These are phyloP conservation scores for Ibidorhyncha struthersii DNA, from an alignment of 2,113 vertebrate species.

Conservation along the genomic window DNA sequence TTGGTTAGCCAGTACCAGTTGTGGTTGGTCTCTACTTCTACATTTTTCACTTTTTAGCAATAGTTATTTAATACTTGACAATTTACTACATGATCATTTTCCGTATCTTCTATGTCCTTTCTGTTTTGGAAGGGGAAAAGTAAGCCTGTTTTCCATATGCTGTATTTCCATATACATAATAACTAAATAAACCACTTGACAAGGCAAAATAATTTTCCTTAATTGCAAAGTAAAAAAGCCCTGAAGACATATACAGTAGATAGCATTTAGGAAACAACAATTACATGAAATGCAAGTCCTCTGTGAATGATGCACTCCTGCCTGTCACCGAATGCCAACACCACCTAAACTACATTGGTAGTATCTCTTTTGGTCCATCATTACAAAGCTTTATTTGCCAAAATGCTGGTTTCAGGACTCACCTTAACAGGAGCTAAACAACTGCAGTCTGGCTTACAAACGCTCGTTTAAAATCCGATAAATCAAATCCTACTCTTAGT, in stretches of 20 bases:
- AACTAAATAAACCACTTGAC: neutral
- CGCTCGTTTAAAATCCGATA: neutral
- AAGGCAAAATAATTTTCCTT: neutral
- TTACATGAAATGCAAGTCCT: neutral
- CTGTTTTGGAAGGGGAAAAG: neutral
- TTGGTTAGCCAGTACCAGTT: neutral
- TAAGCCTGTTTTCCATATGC: neutral
- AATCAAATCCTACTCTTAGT: neutral
- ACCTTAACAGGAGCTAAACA: neutral
- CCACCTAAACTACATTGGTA: neutral
- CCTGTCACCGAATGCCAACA: neutral
- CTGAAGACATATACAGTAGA: neutral
- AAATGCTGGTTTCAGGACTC: neutral
- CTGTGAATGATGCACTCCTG: neutral
- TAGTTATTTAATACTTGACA: neutral
- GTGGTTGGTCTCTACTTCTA: neutral
- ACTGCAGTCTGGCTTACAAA: neutral
- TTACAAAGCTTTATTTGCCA: neutral
- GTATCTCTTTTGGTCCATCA: neutral
- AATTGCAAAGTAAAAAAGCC: neutral
- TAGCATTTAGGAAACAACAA: neutral
- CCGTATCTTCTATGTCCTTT: neutral
- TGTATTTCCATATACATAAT: neutral
- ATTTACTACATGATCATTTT: neutral
- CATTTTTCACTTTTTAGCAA: neutral